phyloP scores from a whole-genome alignment of 1,140 invertebrate genomes.

The Drosophila hydei region DNA sequence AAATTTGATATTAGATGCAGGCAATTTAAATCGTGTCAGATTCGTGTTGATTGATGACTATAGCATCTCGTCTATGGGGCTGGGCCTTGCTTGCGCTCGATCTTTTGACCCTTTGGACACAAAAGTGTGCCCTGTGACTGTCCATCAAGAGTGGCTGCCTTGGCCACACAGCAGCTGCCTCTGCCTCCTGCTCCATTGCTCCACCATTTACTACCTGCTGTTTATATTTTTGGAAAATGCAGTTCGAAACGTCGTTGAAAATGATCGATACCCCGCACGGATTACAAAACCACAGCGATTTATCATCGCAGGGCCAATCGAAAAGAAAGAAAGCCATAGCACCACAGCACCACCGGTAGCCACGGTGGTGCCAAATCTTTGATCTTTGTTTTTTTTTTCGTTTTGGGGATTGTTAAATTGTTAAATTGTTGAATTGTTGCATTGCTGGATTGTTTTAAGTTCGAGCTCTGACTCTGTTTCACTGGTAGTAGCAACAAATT shows the following conservation, averaged over 20 bases:
- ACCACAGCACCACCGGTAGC: constrained; percentile 54
- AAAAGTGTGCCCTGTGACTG: constrained; percentile 28
- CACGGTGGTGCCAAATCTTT: constrained; percentile 59
- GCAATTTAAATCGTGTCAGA: constrained; percentile 68
- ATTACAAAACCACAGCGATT: constrained; percentile 71
- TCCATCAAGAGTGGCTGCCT: constrained; percentile 54
- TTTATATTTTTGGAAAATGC: constrained; percentile 47
- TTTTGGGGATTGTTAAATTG: constrained; percentile 1
- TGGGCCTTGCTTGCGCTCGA: constrained; percentile 42
- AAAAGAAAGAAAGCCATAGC: constrained; percentile 71
- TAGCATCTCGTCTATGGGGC: constrained; percentile 22
- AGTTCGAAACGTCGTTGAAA: constrained; percentile 61
- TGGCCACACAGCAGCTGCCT: constrained; percentile 21
- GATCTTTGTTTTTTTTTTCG: constrained; percentile 50
- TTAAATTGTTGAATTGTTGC: constrained; percentile 26
- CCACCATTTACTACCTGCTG: constrained; percentile 68
- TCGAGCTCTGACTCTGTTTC: constrained; percentile 21
- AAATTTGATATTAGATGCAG: constrained; percentile 62
- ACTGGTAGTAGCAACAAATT: constrained; percentile 71
- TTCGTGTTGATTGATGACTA: constrained; percentile 73
- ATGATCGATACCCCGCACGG: constrained; percentile 68
- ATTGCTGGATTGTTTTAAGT: constrained; percentile 49
- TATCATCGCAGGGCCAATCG: constrained; percentile 67
- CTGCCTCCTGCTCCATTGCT: too few species aligned
- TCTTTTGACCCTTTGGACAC: constrained; percentile 46